Conservation (phyloP, 2,888 invertebrate species). For the Anorthoa munda region DNA sequence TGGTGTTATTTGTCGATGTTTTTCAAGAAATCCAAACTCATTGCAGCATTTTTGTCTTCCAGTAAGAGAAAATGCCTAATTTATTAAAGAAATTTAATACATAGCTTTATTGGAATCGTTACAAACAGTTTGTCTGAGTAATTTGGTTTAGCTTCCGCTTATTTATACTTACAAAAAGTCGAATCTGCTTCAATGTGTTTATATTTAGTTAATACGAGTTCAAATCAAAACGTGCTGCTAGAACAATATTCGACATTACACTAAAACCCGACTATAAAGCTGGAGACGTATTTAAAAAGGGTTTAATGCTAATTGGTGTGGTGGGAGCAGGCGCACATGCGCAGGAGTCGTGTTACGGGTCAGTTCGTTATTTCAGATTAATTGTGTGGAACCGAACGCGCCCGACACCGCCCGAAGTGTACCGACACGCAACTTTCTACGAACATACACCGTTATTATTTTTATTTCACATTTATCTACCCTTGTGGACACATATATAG, state of each 20-base stretch:
- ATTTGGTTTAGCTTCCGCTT: neutral
- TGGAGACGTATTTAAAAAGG: constrained; percentile 71
- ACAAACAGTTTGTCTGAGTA: neutral
- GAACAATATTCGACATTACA: constrained; percentile 54
- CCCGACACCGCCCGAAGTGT: constrained; percentile 82
- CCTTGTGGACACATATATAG: neutral
- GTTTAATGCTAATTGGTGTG: constrained; percentile 84
- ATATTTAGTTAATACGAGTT: constrained; percentile 20
- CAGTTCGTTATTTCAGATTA: constrained; percentile 88
- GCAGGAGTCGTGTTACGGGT: constrained; percentile 86
- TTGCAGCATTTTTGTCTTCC: neutral
- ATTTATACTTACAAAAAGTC: neutral
- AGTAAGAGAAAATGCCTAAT: neutral
- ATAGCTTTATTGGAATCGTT: neutral
- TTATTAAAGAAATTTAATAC: neutral
- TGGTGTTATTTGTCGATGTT: neutral
- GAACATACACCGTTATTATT: constrained; percentile 57
- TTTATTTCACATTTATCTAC: constrained; percentile 25
- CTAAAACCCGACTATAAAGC: constrained; percentile 58
- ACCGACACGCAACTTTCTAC: constrained; percentile 74
- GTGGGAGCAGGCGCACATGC: constrained; percentile 73
- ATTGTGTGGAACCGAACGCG: constrained; percentile 88
- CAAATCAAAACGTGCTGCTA: constrained; percentile 42
- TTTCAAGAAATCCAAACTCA: neutral
- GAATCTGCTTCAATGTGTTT: neutral